Base-by-base conservation (phyloP, 2,888 invertebrate species). In the Beris chalybata region DNA sequence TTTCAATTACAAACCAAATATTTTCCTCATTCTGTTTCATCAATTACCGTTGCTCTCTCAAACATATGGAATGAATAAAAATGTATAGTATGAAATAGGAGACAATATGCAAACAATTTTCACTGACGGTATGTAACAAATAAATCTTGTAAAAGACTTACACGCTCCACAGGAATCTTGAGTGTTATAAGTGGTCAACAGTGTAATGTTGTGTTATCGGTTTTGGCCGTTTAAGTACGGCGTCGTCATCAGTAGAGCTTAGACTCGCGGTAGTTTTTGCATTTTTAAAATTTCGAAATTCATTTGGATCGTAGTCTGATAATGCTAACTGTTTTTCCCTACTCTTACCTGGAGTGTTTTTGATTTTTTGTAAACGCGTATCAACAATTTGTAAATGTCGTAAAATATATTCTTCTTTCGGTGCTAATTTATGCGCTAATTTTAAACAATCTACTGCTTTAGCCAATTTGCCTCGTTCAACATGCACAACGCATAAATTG, bases 401-500 rank as follows among this genome's bases (percentile, higher is more conserved):
- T 65, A 89, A 84, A 50, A 97, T 93, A 83, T 97, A 97, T 73
- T 93, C 92, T 79, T 97, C 97, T 68, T 87, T 85, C 0, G 97
- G 97, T 0, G 95, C 95, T 30, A 96, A 82, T 5, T 85, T 83
- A 63, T 91, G 90, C 1, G 94, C 95, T 57, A 89, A 85, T 57
- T 89, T 85, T 15, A 97, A 85, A 77, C 97, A 97, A 61, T 88
- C 85, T 72, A 93, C 92, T 0, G 97, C 97, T 64, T 87, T 83
- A n/a, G 87, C 84, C 32, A 97, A 83, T 74, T 91, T 89, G 9
- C 95, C 95, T 45, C 93, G 86, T 79, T 97, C 97, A 5, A 97
- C 96, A 73, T 92, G 92, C 0, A 97, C 96, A 6, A 97, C 97
- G 81, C 97, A 97, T 30, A 97, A 84, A 81, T 97, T 97, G 83